Evolutionary conservation across 2,113 vertebrate species (phyloP).

Genomic region (Oryzias woworae): DNA sequence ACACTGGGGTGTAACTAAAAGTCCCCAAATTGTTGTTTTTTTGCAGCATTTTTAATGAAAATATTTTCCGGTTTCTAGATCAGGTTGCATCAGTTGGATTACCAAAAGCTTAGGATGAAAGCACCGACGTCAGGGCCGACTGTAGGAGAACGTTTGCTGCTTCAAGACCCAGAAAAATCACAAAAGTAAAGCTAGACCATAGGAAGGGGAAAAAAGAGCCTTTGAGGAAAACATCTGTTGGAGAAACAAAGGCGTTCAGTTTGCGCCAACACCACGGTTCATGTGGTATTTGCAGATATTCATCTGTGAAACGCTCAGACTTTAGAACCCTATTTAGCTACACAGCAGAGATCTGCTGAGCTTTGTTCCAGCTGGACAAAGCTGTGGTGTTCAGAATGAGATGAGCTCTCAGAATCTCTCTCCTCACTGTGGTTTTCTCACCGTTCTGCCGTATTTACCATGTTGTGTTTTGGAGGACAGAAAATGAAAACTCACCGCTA

Average conservation of each 20-base stretch:
- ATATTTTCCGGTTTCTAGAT: neutral
- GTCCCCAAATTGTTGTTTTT: neutral
- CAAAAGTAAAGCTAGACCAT: neutral
- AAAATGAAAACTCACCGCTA: conserved; percentile 53
- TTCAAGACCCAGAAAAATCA: no score
- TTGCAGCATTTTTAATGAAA: neutral
- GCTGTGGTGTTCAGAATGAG: conserved; percentile 11
- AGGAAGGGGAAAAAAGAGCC: neutral
- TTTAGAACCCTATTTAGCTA: neutral
- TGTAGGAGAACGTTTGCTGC: neutral
- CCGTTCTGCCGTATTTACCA: conserved; percentile 50
- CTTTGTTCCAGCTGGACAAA: conserved; percentile 28
- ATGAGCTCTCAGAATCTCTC: conserved; percentile 50
- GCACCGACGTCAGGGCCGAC: no score
- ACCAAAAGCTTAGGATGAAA: no score
- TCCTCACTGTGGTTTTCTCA: conserved; percentile 69
- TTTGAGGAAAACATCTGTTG: conserved; percentile 5
- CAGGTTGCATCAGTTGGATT: no score
- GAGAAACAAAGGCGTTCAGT: neutral
- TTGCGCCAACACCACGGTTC: conserved; percentile 8
- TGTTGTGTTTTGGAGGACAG: conserved; percentile 35
- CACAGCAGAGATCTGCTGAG: neutral
- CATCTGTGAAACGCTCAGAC: neutral
- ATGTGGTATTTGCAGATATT: neutral
- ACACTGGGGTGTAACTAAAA: neutral